These are phyloP conservation scores for Drosophila kohkoa DNA, from an alignment of 1,140 invertebrate species.

Conservation along the genomic window DNA sequence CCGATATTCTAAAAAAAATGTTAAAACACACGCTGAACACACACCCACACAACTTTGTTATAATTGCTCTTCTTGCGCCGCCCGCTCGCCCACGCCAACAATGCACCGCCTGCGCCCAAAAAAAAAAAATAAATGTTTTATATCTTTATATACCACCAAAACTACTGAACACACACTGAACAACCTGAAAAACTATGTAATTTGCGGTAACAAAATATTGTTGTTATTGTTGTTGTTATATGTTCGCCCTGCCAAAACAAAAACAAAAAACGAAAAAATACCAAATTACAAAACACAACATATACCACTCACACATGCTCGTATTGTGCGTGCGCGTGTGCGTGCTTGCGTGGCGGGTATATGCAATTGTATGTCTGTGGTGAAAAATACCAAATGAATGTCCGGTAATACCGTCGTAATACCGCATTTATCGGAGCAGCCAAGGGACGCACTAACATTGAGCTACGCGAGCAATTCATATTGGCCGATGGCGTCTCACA, in stretches of 20 bases:
- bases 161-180: slow-evolving; percentile 36
- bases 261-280: slow-evolving; percentile 18
- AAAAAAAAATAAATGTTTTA: slow-evolving; percentile 45
- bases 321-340: slow-evolving; percentile 36
- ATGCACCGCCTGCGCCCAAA: slow-evolving; percentile 72
- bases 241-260: slow-evolving; percentile 66
- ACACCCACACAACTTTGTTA: slow-evolving; percentile 24
- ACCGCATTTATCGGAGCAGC: slow-evolving; percentile 87
- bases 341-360: slow-evolving; percentile 31
- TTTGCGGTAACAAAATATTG: slow-evolving; percentile 75
- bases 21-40: slow-evolving; percentile 35
- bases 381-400: slow-evolving; percentile 10
- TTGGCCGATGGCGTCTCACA: slow-evolving; percentile 98
- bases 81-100: slow-evolving; percentile 81
- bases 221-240: slow-evolving; percentile 82
- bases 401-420: slow-evolving; percentile 2
- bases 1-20: slow-evolving; percentile 61
- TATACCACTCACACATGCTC: slow-evolving; percentile 29
- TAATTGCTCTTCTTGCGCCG: slow-evolving; percentile 63
- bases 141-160: slow-evolving; percentile 11
- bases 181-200: slow-evolving; percentile 57
- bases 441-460: slow-evolving; percentile 99
- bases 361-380: slow-evolving; percentile 12
- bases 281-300: slow-evolving; percentile 5
- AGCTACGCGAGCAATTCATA: slow-evolving; percentile 99